phyloP scores from a whole-genome alignment of 2,888 invertebrate genomes.

The Sminthurinus aureus region DNA sequence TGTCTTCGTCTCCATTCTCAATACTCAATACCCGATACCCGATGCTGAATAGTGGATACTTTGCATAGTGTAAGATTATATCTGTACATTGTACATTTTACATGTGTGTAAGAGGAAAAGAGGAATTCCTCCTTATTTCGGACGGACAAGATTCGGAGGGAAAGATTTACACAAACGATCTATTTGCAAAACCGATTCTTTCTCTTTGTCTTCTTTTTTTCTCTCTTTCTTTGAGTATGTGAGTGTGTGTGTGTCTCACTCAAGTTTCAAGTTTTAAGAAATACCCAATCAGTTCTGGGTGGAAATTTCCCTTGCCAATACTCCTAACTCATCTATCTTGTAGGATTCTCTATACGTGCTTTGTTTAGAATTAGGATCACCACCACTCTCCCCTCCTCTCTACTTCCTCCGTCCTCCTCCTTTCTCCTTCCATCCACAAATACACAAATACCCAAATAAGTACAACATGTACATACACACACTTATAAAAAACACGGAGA shows the following conservation, averaged over 20 bases:
- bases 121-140: constrained; percentile 55
- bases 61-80: too few species aligned
- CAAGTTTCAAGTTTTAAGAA: constrained; percentile 46
- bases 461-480: neutral
- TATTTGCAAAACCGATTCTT: constrained; percentile 59
- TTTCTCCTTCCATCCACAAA: constrained; percentile 10
- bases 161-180: constrained; percentile 58
- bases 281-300: constrained; percentile 56
- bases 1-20: constrained; percentile 32
- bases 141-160: constrained; percentile 44
- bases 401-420: constrained; percentile 47
- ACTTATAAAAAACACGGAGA: constrained; percentile 8
- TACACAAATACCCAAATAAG: neutral
- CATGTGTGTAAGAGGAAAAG: too few species aligned
- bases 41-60: too few species aligned
- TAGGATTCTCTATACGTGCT: constrained; percentile 57
- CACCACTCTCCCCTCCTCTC: constrained; percentile 38
- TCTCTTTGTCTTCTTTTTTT: constrained; percentile 38
- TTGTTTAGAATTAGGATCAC: constrained; percentile 59
- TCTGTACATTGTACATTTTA: too few species aligned
- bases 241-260: too few species aligned
- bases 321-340: constrained; percentile 58
- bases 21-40: too few species aligned
- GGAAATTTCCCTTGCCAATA: constrained; percentile 59
- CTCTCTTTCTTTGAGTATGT: neutral